A percentile compares a stretch with the other conserved stretches of the same genome.
Evolutionary conservation across 2,797 vertebrate species (phyloP).

Genomic region (Vireo griseus): DNA sequence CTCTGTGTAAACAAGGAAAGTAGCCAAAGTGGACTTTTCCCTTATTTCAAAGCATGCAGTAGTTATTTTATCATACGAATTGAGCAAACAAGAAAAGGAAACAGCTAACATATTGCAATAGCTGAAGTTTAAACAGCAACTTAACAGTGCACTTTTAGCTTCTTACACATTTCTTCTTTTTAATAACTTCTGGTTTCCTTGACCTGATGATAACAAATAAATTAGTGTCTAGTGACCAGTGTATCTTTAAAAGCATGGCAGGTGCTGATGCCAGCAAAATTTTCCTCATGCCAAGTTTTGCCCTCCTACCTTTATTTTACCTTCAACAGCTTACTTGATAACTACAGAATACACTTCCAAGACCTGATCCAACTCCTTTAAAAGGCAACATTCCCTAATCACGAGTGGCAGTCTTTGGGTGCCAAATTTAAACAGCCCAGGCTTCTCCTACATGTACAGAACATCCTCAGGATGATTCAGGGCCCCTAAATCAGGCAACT

Average conservation of each 20-base stretch:
- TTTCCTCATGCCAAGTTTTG: not conserved
- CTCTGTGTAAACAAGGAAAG: not conserved
- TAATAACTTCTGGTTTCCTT: not conserved
- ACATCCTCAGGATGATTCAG: not conserved
- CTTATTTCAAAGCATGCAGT: not conserved
- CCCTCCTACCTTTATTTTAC: not conserved
- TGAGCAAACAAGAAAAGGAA: not conserved
- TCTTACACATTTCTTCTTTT: not conserved
- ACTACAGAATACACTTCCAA: not conserved
- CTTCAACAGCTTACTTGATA: not conserved
- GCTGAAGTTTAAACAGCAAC: not conserved
- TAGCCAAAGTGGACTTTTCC: not conserved
- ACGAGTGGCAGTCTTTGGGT: fast-evolving
- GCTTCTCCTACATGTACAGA: not conserved
- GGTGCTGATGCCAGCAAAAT: not conserved
- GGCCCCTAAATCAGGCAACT: not conserved
- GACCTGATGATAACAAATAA: not conserved
- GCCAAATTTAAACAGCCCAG: not conserved
- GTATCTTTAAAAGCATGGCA: not conserved
- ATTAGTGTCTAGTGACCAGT: not conserved
- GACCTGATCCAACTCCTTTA: not conserved
- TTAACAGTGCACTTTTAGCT: not conserved
- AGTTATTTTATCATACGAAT: not conserved
- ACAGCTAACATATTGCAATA: not conserved
- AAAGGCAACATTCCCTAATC: not conserved